Conservation (phyloP, 2,888 invertebrate genomes). For the Melanargia galathea region DNA sequence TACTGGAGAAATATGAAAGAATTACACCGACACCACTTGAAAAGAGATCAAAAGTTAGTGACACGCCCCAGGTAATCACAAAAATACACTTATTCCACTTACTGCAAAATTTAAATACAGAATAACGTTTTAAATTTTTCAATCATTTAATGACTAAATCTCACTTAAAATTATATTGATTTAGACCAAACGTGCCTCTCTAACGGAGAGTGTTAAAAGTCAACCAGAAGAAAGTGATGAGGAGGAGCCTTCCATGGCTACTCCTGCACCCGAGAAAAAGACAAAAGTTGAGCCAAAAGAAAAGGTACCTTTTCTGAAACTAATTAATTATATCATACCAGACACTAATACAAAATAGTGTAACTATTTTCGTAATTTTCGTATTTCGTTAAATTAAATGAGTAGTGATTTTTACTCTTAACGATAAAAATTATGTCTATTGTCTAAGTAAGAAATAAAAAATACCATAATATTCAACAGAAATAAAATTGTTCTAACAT, state of each 20-base stretch:
- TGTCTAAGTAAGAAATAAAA: not conserved
- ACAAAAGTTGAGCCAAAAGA: slow-evolving; percentile 58
- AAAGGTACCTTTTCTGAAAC: slow-evolving; percentile 51
- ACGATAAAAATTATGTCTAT: not conserved
- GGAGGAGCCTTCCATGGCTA: slow-evolving; percentile 66
- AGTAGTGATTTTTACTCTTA: not conserved
- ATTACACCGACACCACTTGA: slow-evolving; percentile 78
- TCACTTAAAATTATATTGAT: slow-evolving; percentile 37
- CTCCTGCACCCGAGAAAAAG: slow-evolving; percentile 67
- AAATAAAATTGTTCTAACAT: not conserved
- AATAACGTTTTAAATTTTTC: slow-evolving; percentile 13
- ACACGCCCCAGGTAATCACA: slow-evolving; percentile 73
- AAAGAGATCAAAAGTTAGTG: slow-evolving; percentile 77
- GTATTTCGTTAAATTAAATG: not conserved
- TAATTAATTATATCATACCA: not conserved
- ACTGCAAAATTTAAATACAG: slow-evolving; percentile 9
- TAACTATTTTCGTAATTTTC: too few species aligned
- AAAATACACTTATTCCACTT: slow-evolving; percentile 48
- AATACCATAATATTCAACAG: not conserved
- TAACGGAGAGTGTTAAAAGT: slow-evolving; percentile 72
- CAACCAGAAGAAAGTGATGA: slow-evolving; percentile 73
- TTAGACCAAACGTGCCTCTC: slow-evolving; percentile 73
- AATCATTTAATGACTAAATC: not conserved
- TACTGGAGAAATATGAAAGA: slow-evolving; percentile 87
- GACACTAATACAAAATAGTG: too few species aligned